Percentiles rank a stretch among this genome's conserved stretches.
These are phyloP conservation scores for Ctenicera cuprea DNA, from an alignment of 2,888 invertebrate genomes.

Conservation along the genomic window DNA sequence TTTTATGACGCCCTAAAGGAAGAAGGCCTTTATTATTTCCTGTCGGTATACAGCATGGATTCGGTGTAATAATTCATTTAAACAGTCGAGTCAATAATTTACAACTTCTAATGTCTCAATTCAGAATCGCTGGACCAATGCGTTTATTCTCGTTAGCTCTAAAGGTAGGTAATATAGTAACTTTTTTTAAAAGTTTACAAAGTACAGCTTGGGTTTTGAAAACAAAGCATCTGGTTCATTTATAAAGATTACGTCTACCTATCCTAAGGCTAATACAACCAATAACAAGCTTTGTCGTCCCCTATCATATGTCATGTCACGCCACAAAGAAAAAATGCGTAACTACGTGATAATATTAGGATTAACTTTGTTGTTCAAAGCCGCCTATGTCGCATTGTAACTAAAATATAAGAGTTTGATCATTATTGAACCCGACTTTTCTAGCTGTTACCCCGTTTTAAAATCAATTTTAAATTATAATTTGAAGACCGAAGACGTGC, in stretches of 20 bases:
- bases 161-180: background rate
- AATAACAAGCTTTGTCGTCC: conserved; percentile 21
- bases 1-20: conserved; percentile 27
- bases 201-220: conserved; percentile 1
- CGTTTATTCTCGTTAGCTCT: conserved; percentile 11
- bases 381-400: background rate
- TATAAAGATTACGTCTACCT: conserved; percentile 22
- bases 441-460: background rate
- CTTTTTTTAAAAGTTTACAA: too few species aligned
- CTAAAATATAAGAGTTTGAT: too few species aligned
- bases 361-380: background rate
- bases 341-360: conserved; percentile 12
- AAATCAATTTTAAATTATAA: conserved; percentile 6
- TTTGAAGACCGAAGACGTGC: conserved; percentile 15
- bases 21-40: conserved; percentile 6
- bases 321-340: background rate
- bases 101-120: conserved; percentile 22
- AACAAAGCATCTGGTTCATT: conserved; percentile 24
- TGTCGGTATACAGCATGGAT: background rate
- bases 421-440: background rate
- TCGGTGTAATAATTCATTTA: conserved; percentile 10
- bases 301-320: conserved; percentile 12
- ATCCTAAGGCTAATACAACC: conserved; percentile 4
- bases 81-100: conserved; percentile 6
- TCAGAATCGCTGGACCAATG: background rate